phyloP scores from a whole-genome alignment of 2,113 vertebrate species.

The Microtus pennsylvanicus region DNA sequence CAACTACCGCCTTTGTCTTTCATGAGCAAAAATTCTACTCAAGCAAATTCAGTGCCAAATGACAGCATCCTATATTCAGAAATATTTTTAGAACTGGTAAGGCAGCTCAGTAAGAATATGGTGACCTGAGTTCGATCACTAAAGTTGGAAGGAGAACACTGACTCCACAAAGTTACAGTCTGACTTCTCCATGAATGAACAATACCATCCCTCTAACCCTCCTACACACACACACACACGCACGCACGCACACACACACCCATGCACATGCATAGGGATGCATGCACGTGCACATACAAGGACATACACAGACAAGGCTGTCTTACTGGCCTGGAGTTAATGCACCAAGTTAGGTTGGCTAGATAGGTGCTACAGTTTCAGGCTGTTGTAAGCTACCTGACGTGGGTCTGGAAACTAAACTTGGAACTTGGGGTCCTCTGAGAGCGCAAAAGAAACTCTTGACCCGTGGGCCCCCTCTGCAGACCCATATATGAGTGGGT shows the following conservation, averaged over 20 bases:
- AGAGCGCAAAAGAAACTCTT: not conserved
- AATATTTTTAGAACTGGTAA: not conserved
- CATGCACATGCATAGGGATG: too few relatives aligned
- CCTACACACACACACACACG: not conserved
- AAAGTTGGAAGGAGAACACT: not conserved
- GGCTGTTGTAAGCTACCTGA: not conserved
- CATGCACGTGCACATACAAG: too few relatives aligned
- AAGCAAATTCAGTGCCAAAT: not conserved
- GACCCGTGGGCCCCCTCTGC: not conserved
- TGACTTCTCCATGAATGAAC: not conserved
- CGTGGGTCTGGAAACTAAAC: not conserved
- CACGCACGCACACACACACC: too few relatives aligned
- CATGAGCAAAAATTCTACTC: slow-evolving; percentile 41
- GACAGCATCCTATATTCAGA: not conserved
- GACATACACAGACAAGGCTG: not conserved
- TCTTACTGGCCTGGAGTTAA: not conserved
- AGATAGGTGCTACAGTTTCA: not conserved
- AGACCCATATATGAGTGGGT: not conserved
- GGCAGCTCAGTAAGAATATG: not conserved
- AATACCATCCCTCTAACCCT: not conserved
- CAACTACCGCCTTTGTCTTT: not conserved
- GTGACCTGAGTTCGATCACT: not conserved
- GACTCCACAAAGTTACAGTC: not conserved
- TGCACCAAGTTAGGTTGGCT: not conserved
- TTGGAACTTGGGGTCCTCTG: not conserved